Evolutionary conservation across 2,797 vertebrate genomes (phyloP).

Genomic region (Cyclura pinguis): DNA sequence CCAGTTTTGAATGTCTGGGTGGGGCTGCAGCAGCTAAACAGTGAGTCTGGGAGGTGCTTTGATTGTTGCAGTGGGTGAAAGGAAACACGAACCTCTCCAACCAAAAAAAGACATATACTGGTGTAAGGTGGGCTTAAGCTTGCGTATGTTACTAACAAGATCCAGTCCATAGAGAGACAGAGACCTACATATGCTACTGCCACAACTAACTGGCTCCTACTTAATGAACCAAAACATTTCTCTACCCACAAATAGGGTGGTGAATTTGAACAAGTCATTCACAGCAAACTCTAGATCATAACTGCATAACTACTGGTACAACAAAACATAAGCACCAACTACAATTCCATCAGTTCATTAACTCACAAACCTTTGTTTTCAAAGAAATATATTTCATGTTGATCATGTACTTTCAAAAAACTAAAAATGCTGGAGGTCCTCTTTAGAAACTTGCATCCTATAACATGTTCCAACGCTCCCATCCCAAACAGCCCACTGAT

Average conservation of each 20-base stretch:
- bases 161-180: not conserved
- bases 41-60: too few species aligned
- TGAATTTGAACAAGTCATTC: not conserved
- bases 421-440: not conserved
- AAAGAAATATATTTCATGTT: not conserved
- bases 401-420: not conserved
- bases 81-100: too few species aligned
- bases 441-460: not conserved
- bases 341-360: not conserved
- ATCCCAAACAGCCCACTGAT: not conserved
- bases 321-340: not conserved
- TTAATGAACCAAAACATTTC: not conserved
- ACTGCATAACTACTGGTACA: not conserved
- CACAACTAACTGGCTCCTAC: not conserved
- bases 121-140: too few species aligned
- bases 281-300: not conserved
- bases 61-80: too few species aligned
- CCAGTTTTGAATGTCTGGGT: too few species aligned
- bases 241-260: not conserved
- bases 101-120: too few species aligned
- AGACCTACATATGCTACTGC: not conserved
- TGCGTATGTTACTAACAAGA: too few species aligned
- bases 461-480: not conserved
- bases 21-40: too few species aligned
- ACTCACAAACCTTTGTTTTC: not conserved